phyloP scores from a whole-genome alignment of 2,888 invertebrate species.

The Mamestra brassicae region DNA sequence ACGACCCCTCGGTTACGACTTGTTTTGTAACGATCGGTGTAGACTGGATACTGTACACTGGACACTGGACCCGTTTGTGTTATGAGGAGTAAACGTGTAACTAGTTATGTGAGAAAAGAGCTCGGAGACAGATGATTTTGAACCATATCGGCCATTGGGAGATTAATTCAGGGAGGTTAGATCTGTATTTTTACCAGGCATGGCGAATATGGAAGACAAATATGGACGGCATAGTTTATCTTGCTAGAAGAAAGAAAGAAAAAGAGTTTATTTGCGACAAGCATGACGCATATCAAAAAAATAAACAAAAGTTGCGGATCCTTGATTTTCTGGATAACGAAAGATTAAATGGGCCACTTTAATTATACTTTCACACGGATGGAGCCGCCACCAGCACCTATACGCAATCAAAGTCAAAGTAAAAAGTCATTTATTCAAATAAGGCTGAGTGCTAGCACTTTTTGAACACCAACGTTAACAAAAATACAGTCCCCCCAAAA shows the following conservation, averaged over 20 bases:
- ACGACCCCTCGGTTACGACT: slow-evolving; percentile 62
- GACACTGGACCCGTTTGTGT: slow-evolving; percentile 30
- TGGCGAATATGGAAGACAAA: no score
- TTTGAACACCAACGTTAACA: no score
- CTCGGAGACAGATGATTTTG: not conserved
- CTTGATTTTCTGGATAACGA: not conserved
- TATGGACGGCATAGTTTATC: not conserved
- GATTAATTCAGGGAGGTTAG: not conserved
- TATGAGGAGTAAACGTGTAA: slow-evolving; percentile 15
- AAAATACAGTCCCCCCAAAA: no score
- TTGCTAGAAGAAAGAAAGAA: not conserved
- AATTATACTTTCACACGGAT: no score
- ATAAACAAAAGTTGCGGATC: not conserved
- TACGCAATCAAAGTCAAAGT: no score
- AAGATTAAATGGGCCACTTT: not conserved
- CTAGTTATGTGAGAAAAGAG: slow-evolving; percentile 20
- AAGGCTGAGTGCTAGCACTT: no score
- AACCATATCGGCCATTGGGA: not conserved
- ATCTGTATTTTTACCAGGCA: not conserved
- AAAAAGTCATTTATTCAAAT: no score
- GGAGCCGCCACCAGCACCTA: no score
- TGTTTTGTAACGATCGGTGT: slow-evolving; percentile 53
- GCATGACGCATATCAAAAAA: no score
- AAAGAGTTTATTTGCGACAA: no score
- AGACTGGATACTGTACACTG: slow-evolving; percentile 20